Conservation (phyloP, 2,113 vertebrate species). For the Monopterus albus region DNA sequence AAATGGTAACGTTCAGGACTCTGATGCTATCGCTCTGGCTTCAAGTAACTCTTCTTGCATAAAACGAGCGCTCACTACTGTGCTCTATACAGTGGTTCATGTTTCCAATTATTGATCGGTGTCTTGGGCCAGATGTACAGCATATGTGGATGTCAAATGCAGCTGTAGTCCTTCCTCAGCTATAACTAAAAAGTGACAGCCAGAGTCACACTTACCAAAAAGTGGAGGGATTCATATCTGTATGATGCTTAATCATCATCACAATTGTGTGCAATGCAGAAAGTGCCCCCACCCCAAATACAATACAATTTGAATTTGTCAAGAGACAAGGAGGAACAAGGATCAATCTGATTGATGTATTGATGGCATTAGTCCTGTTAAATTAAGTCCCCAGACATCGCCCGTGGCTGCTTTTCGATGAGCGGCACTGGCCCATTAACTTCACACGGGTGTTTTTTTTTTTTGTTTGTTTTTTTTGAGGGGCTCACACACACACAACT, state of each 20-base stretch:
- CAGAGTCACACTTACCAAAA: constrained; percentile 40
- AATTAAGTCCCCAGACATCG: constrained; percentile 65
- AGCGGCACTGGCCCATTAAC: constrained; percentile 56
- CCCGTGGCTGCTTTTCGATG: constrained; percentile 46
- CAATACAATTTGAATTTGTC: constrained; percentile 62
- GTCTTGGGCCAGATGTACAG: constrained; percentile 10
- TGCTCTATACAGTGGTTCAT: constrained; percentile 15
- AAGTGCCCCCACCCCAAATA: constrained; percentile 37
- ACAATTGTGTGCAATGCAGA: constrained; percentile 50
- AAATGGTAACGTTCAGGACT: constrained; percentile 5
- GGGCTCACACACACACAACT: constrained; percentile 30
- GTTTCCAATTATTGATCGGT: constrained; percentile 29
- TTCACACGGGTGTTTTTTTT: constrained; percentile 27
- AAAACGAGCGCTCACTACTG: constrained; percentile 5
- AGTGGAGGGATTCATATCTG: constrained; percentile 47
- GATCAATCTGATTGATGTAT: constrained; percentile 67
- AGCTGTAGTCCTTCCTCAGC: constrained; percentile 9
- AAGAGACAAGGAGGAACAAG: constrained; percentile 55
- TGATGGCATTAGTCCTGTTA: constrained; percentile 68
- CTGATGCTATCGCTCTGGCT: constrained; percentile 23
- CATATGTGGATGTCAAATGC: constrained; percentile 6
- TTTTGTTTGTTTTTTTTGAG: neutral
- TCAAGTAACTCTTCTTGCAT: constrained; percentile 24
- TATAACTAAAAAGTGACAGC: constrained; percentile 29
- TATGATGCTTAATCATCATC: constrained; percentile 69